Percentiles rank a stretch among this genome's conserved stretches.
Evolutionary conservation across 2,797 vertebrate genomes (phyloP).

Genomic region (Enteromius mattozi): DNA sequence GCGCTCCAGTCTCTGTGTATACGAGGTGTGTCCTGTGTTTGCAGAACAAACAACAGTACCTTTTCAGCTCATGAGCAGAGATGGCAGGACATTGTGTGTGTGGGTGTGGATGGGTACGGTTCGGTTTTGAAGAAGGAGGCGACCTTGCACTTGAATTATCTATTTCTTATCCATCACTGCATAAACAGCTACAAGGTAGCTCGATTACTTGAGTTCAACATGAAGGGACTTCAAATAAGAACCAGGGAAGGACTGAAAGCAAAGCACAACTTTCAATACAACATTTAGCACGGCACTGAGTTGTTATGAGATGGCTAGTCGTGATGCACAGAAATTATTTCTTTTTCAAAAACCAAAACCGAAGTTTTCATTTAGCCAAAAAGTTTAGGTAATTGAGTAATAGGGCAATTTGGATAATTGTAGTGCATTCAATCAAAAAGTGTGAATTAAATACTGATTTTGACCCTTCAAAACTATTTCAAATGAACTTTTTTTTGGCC

Average conservation of each 20-base stretch:
- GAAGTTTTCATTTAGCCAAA: not conserved
- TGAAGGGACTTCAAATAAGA: not conserved
- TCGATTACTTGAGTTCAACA: not conserved
- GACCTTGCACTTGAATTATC: conserved; percentile 37
- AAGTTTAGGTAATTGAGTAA: not conserved
- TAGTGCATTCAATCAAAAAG: not conserved
- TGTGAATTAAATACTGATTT: not conserved
- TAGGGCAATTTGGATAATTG: not conserved
- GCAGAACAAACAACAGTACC: conserved; percentile 95
- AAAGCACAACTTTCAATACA: not conserved
- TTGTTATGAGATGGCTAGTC: not conserved
- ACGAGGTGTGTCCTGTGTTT: conserved; percentile 91
- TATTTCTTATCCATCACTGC: conserved; percentile 12
- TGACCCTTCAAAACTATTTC: not conserved
- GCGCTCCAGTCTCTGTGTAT: conserved; percentile 80
- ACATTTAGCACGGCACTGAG: not conserved
- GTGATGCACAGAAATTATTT: not conserved
- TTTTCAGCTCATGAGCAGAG: conserved; percentile 81
- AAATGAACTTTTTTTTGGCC: not conserved
- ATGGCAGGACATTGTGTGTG: conserved; percentile 81
- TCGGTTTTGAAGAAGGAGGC: conserved; percentile 30
- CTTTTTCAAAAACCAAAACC: not conserved
- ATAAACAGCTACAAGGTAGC: conserved; percentile 12
- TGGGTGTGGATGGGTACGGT: conserved; percentile 63
- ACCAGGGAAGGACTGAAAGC: not conserved